phyloP scores from a whole-genome alignment of 2,797 vertebrate species.

The Enteromius viviparus region DNA sequence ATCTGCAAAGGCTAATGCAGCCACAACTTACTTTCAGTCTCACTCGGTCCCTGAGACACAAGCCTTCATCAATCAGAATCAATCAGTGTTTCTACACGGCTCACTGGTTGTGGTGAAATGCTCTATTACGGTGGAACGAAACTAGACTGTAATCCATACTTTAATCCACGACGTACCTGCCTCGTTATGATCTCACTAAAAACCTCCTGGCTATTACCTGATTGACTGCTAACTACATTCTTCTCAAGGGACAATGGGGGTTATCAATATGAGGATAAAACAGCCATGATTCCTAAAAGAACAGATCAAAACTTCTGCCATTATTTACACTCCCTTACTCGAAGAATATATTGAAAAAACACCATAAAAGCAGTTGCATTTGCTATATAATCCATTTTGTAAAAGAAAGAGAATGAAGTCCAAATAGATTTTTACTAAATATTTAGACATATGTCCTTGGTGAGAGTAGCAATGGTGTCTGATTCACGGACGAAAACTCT shows the following conservation, averaged over 20 bases:
- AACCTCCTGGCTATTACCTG: slow-evolving; percentile 14
- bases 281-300: not conserved
- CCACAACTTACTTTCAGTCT: slow-evolving; percentile 40
- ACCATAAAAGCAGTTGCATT: not conserved
- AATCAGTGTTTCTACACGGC: slow-evolving; percentile 26
- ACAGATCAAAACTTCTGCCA: not conserved
- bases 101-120: slow-evolving; percentile 10
- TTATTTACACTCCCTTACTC: not conserved
- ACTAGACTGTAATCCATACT: slow-evolving; percentile 33
- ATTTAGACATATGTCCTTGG: not conserved
- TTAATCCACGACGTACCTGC: slow-evolving; percentile 21
- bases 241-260: not conserved
- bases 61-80: slow-evolving; percentile 45
- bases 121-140: slow-evolving; percentile 5
- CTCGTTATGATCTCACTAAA: not conserved
- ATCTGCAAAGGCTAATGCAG: slow-evolving; percentile 52
- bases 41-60: slow-evolving; percentile 21
- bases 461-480: not conserved
- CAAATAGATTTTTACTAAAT: not conserved
- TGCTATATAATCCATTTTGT: not conserved
- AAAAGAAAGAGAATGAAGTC: not conserved
- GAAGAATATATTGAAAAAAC: not conserved
- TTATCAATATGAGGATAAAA: slow-evolving; percentile 7
- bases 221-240: slow-evolving; percentile 15
- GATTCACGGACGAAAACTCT: not conserved